Evolutionary conservation across 1,140 invertebrate genomes (phyloP).

Genomic region (Tetramorium parvispinum): DNA sequence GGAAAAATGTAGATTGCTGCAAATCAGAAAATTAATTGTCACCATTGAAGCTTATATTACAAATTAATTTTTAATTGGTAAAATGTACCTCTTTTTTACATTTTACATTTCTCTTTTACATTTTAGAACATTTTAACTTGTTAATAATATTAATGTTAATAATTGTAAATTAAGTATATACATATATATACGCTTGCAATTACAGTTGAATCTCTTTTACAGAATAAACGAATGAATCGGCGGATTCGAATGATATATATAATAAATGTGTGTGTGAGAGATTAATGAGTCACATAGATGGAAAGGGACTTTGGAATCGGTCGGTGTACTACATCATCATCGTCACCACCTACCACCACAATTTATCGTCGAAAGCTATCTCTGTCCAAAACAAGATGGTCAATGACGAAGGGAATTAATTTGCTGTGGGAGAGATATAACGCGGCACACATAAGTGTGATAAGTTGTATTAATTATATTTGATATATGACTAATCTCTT

Average conservation of each 20-base stretch:
- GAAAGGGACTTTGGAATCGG: background rate
- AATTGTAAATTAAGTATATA: no score
- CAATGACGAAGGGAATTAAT: conserved; percentile 9
- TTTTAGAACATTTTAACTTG: background rate
- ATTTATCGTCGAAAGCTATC: conserved; percentile 15
- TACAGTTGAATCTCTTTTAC: background rate
- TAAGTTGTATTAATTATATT: conserved; percentile 11
- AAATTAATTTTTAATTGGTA: background rate
- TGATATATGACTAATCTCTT: background rate
- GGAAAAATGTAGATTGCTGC: background rate
- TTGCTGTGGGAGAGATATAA: conserved; percentile 11
- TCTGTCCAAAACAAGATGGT: background rate
- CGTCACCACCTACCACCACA: background rate
- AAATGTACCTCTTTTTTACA: background rate
- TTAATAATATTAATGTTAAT: background rate
- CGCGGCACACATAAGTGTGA: background rate
- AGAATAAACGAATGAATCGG: background rate
- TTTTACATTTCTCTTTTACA: background rate
- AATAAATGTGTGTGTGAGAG: background rate
- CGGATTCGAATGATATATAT: background rate
- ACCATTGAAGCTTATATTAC: background rate
- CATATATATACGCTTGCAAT: background rate
- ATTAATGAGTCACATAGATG: conserved; percentile 1
- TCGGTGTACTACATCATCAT: background rate
- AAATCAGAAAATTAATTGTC: background rate